phyloP scores from a whole-genome alignment of 2,113 vertebrate genomes.

The Odocoileus hemionus region DNA sequence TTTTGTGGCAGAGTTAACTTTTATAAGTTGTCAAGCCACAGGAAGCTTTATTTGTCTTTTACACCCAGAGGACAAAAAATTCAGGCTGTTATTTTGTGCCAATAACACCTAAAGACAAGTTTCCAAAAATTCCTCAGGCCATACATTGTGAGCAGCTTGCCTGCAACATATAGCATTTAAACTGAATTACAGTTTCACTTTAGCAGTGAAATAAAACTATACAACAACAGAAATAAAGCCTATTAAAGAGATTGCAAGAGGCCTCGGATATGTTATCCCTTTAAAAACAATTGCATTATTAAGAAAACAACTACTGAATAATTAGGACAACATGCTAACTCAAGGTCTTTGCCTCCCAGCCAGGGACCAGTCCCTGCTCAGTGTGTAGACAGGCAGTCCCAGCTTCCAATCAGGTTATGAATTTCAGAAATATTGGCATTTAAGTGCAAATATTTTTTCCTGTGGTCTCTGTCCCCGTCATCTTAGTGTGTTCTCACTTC shows the following conservation, averaged over 20 bases:
- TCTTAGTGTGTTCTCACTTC: background rate
- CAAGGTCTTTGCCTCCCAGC: background rate
- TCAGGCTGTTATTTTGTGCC: slow-evolving; percentile 22
- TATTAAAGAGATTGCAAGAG: background rate
- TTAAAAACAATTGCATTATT: background rate
- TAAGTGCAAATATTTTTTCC: background rate
- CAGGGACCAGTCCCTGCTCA: background rate
- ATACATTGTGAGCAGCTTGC: slow-evolving; percentile 9
- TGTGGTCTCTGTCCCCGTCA: background rate
- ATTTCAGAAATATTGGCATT: background rate
- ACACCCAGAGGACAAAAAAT: slow-evolving; percentile 6
- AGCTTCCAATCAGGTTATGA: background rate
- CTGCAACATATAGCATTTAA: slow-evolving; percentile 34
- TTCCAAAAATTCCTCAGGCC: slow-evolving; percentile 39
- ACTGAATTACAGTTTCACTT: slow-evolving; percentile 30
- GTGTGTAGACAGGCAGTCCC: background rate
- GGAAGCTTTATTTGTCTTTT: slow-evolving; percentile 56
- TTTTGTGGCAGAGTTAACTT: slow-evolving; percentile 42
- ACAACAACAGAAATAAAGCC: slow-evolving; percentile 27
- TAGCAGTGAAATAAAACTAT: slow-evolving; percentile 32
- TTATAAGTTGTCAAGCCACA: slow-evolving; percentile 17
- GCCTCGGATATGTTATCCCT: background rate
- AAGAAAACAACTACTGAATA: background rate
- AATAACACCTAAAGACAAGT: slow-evolving; percentile 46
- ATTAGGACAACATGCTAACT: background rate